Evolutionary conservation across 2,113 vertebrate species (phyloP).

Genomic region (Engraulis encrasicolus): DNA sequence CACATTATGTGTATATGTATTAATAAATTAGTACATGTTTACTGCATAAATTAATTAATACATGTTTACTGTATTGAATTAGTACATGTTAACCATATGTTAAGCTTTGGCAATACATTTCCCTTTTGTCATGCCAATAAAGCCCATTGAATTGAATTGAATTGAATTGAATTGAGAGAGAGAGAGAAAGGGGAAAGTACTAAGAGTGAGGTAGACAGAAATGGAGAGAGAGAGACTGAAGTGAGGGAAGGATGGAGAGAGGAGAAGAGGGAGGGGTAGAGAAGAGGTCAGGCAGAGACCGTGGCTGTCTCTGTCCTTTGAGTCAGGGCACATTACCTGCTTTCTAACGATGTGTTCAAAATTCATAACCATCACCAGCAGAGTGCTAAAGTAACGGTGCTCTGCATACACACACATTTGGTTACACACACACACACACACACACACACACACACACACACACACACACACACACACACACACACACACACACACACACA

Average conservation of each 20-base stretch:
- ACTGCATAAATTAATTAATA: too few species aligned
- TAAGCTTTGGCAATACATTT: too few species aligned
- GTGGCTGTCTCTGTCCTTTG: constrained; percentile 47
- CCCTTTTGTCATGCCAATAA: too few species aligned
- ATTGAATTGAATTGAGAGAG: too few species aligned
- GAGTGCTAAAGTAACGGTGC: constrained; percentile 30
- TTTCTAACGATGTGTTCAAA: constrained; percentile 34
- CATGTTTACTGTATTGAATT: too few species aligned
- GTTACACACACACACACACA: background rate
- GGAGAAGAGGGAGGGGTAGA: constrained; percentile 51
- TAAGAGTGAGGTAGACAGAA: constrained; percentile 29
- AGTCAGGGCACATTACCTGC: constrained; percentile 43
- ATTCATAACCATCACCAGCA: constrained; percentile 37
- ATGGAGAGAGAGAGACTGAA: background rate
- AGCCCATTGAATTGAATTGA: too few species aligned
- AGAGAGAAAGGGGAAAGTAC: background rate
- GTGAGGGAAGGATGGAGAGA: constrained; percentile 54
- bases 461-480: background rate
- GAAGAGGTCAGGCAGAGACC: constrained; percentile 34
- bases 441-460: background rate
- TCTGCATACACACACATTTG: too few species aligned
- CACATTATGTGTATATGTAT: too few species aligned
- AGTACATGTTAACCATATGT: too few species aligned
- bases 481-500: background rate
- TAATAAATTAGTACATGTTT: too few species aligned